phyloP scores from a whole-genome alignment of 2,888 invertebrate genomes.

The Limenitis camilla region DNA sequence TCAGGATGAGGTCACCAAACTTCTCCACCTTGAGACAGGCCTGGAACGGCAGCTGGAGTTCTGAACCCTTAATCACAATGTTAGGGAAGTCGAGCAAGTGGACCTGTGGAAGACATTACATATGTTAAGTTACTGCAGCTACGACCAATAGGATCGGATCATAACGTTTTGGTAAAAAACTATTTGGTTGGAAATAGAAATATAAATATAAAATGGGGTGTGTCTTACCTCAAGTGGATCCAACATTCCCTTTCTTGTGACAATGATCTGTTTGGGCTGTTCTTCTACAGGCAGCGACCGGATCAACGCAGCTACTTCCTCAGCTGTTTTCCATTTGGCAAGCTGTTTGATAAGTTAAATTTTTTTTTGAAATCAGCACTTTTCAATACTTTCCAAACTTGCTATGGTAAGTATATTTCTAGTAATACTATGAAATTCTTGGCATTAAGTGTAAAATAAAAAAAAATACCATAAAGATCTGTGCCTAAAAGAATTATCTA shows the following conservation, averaged over 20 bases:
- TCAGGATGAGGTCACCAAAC: slow-evolving; percentile 98
- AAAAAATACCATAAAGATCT: too few species aligned
- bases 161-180: too few species aligned
- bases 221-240: slow-evolving; percentile 90
- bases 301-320: slow-evolving; percentile 99
- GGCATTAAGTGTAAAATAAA: too few species aligned
- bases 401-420: too few species aligned
- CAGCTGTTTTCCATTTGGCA: slow-evolving; percentile 99
- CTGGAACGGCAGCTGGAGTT: slow-evolving; percentile 98
- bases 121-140: too few species aligned
- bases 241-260: slow-evolving; percentile 99
- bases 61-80: slow-evolving; percentile 99
- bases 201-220: background rate
- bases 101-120: slow-evolving; percentile 68
- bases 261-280: slow-evolving; percentile 99
- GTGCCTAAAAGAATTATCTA: too few species aligned
- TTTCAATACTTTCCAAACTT: too few species aligned
- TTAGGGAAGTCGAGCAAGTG: slow-evolving; percentile 99
- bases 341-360: slow-evolving; percentile 76
- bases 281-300: slow-evolving; percentile 99
- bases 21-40: slow-evolving; percentile 99
- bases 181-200: too few species aligned
- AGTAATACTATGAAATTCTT: too few species aligned
- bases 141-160: too few species aligned
- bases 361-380: too few species aligned